Percentiles rank a stretch among this genome's conserved stretches.
phyloP scores from a whole-genome alignment of 2,113 vertebrate genomes.

The Hymenochirus boettgeri region DNA sequence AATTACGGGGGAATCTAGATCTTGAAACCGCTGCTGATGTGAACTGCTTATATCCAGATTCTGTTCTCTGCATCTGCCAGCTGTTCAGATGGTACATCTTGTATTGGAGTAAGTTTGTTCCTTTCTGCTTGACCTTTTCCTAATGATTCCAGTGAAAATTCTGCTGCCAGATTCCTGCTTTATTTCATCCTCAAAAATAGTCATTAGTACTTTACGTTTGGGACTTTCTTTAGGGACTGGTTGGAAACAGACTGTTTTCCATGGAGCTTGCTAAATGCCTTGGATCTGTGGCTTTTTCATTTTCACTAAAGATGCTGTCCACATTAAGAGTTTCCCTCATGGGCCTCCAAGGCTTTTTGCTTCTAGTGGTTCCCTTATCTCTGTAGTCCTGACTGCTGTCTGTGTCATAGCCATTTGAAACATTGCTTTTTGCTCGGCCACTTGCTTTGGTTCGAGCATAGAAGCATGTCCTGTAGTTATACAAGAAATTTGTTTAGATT shows the following conservation, averaged over 20 bases:
- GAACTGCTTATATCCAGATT: slow-evolving; percentile 87
- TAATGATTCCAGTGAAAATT: slow-evolving; percentile 75
- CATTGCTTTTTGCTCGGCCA: slow-evolving; percentile 49
- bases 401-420: slow-evolving; percentile 75
- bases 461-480: slow-evolving; percentile 47
- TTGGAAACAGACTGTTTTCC: slow-evolving; percentile 56
- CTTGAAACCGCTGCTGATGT: slow-evolving; percentile 83
- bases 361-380: slow-evolving; percentile 60
- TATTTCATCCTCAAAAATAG: slow-evolving; percentile 91
- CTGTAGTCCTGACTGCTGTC: slow-evolving; percentile 84
- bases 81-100: slow-evolving; percentile 63
- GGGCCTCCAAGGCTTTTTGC: slow-evolving; percentile 78
- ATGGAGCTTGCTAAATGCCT: slow-evolving; percentile 54
- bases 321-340: slow-evolving; percentile 86
- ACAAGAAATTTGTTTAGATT: slow-evolving; percentile 46
- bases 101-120: slow-evolving; percentile 59
- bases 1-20: slow-evolving; percentile 72
- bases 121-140: slow-evolving; percentile 66
- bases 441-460: slow-evolving; percentile 46
- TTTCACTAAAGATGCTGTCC: slow-evolving; percentile 83
- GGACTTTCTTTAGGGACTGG: slow-evolving; percentile 66
- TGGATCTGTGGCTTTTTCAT: slow-evolving; percentile 72
- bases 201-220: slow-evolving; percentile 82
- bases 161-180: slow-evolving; percentile 75
- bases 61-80: slow-evolving; percentile 87